Evolutionary conservation across 2,888 invertebrate species (phyloP).

Genomic region (Nephrotoma appendiculata): DNA sequence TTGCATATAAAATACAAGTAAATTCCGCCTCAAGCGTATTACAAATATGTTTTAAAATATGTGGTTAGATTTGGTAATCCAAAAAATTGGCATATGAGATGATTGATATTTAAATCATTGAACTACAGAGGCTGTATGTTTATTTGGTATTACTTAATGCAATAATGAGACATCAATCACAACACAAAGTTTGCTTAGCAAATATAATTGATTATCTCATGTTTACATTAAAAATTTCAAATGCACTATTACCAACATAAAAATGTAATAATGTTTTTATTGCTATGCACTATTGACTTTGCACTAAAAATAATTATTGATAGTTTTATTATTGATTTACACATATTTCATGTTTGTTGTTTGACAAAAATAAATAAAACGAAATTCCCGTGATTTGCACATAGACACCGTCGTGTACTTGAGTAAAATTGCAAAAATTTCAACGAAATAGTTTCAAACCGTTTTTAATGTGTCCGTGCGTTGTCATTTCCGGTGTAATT

Average conservation of each 20-base stretch:
- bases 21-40: neutral
- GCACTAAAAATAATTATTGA: neutral
- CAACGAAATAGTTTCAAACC: neutral
- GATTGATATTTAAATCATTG: neutral
- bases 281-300: neutral
- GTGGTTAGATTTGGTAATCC: neutral
- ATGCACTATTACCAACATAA: neutral
- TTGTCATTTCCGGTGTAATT: neutral
- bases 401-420: neutral
- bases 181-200: neutral
- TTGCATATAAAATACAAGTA: too few relatives aligned
- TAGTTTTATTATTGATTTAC: neutral
- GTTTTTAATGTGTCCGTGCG: neutral
- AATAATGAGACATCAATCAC: neutral
- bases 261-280: neutral
- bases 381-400: neutral
- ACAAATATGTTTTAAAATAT: neutral
- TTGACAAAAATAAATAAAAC: neutral
- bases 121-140: neutral
- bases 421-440: neutral
- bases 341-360: neutral
- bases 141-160: neutral
- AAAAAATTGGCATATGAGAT: neutral
- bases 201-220: neutral
- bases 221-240: neutral